These are phyloP conservation scores for Fregata magnificens DNA, from an alignment of 2,113 vertebrate species.

Conservation along the genomic window DNA sequence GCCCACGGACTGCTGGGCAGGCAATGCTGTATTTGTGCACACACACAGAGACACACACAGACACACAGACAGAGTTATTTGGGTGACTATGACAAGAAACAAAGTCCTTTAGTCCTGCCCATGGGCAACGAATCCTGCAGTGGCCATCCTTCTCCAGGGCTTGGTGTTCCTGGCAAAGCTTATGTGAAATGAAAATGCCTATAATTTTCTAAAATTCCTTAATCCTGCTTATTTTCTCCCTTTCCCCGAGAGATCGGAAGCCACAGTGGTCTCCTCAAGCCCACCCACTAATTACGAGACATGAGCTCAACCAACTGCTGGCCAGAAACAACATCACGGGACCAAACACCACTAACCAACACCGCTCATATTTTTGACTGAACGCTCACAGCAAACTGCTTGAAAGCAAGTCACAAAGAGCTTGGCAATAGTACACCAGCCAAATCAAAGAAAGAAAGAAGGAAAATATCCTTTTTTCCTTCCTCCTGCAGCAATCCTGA, in stretches of 20 bases:
- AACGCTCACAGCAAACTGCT: neutral
- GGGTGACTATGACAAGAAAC: neutral
- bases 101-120: neutral
- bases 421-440: neutral
- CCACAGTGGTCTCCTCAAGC: constrained; percentile 31
- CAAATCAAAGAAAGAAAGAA: neutral
- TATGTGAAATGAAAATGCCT: neutral
- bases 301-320: constrained; percentile 26
- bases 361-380: neutral
- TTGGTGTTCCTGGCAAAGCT: constrained; percentile 30
- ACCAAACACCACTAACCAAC: neutral
- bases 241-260: constrained; percentile 53
- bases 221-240: constrained; percentile 66
- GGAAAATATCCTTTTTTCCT: neutral
- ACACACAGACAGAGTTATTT: neutral
- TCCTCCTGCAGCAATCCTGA: neutral
- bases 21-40: neutral
- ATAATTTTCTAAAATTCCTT: constrained; percentile 60
- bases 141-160: neutral
- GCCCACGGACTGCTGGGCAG: neutral
- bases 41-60: neutral
- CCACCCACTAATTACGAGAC: constrained; percentile 60
- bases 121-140: neutral
- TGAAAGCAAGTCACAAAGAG: neutral
- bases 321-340: constrained; percentile 50